Percentiles rank a stretch among this genome's conserved stretches.
Evolutionary conservation across 2,113 vertebrate genomes (phyloP).

Genomic region (Mola mola): DNA sequence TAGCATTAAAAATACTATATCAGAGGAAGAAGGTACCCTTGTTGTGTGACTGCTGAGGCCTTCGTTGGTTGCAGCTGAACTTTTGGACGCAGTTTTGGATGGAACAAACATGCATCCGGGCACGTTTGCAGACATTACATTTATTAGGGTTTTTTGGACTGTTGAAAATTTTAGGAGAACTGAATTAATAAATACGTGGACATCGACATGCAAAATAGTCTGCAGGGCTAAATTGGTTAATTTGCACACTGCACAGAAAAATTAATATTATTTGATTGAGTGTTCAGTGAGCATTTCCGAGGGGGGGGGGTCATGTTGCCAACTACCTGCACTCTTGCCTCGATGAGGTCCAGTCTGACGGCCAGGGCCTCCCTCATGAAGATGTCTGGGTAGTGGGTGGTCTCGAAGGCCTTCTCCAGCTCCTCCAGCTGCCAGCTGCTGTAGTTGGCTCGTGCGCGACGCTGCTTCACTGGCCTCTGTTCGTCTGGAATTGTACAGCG

Average conservation of each 20-base stretch:
- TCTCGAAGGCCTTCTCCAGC: slow-evolving; percentile 87
- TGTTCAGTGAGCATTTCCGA: slow-evolving; percentile 1
- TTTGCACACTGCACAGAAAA: slow-evolving; percentile 4
- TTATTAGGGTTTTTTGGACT: too few relatives aligned
- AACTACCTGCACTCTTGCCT: slow-evolving; percentile 86
- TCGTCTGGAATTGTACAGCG: slow-evolving; percentile 83
- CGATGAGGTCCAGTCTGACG: slow-evolving; percentile 86
- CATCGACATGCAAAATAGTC: too few relatives aligned
- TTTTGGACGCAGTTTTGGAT: too few relatives aligned
- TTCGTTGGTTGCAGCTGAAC: too few relatives aligned
- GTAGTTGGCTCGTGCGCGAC: slow-evolving; percentile 88
- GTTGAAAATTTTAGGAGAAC: too few relatives aligned
- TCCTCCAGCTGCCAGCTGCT: slow-evolving; percentile 90
- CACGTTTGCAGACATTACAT: too few relatives aligned
- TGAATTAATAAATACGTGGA: too few relatives aligned
- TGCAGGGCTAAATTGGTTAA: too few relatives aligned
- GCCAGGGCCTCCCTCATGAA: slow-evolving; percentile 89
- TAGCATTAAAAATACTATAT: too few relatives aligned
- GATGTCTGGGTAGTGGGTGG: slow-evolving; percentile 87
- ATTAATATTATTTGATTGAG: slow-evolving; percentile 1
- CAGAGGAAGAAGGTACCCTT: too few relatives aligned
- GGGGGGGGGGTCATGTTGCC: background rate
- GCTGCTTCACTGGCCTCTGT: slow-evolving; percentile 86
- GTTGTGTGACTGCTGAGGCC: too few relatives aligned
- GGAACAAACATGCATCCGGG: too few relatives aligned